Evolutionary conservation across 1,140 invertebrate genomes (phyloP), one percentile per base, ranked within the genome.

Genomic region (Acromyrmex charruanus): DNA sequence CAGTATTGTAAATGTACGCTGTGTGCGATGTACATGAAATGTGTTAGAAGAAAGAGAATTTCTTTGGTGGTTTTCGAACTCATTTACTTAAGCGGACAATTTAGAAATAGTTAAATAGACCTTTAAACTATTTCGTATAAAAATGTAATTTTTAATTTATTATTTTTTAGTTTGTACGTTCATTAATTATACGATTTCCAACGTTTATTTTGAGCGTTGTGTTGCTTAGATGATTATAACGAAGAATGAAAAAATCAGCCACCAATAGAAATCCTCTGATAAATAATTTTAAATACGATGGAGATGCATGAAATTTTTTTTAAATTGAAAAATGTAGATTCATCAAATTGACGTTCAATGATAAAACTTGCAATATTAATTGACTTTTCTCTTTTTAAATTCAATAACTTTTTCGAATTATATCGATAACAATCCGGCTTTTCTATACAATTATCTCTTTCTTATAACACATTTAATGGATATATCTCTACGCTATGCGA

Each of bases 1-100:
- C 92, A 93, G 92, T 93, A 93, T 91, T 93, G 88, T 91, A 92
- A 86, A 66, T 74, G 74, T 92, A 92, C 85, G 58, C 86, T 68
- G 63, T 68, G 63, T 58, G 69, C 31, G 89, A 91, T 91, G 84
- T 93, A 91, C 21, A 88, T 90, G 91, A 87, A 58, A 87, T 63
- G 77, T 74, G 44, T 58, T 88, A 63, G 59, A 51, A 58, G 25
- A 87, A 66, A 77, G 16, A 82, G 35, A 39, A 81, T 85, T 66
- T 68, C 49, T 84, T 88, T 77, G 31, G 31, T 77, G 31, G 31
- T 25, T 69, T 72, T 86, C 16, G 44, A 14, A 61, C 72, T 69
- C 18, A 1, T 63, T 31, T 14, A 44, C 10, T 7, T 3, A 44
- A 44, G 9, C 39, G 39, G 39, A 44, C 39, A 44, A 12, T 6